Conservation (phyloP, 2,888 invertebrate species). For the Buathra laborator region DNA sequence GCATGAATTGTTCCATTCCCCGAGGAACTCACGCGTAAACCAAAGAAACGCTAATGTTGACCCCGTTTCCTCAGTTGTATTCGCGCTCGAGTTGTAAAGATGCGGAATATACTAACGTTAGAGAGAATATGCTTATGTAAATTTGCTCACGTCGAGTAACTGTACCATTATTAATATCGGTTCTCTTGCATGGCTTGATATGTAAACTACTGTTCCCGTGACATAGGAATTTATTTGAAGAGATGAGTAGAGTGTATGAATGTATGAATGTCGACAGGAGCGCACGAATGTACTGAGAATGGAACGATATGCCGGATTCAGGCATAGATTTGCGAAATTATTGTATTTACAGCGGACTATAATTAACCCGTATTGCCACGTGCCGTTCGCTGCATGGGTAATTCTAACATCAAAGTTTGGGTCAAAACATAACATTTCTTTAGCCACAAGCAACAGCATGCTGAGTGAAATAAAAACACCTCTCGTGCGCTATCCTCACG, state of each 20-base stretch:
- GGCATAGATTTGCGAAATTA: slow-evolving; percentile 64
- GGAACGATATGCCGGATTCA: neutral
- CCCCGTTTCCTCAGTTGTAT: slow-evolving; percentile 7
- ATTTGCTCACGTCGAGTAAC: slow-evolving; percentile 62
- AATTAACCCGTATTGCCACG: slow-evolving; percentile 18
- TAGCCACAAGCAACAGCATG: too few species aligned
- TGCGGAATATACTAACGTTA: slow-evolving; percentile 44
- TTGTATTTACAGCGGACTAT: slow-evolving; percentile 46
- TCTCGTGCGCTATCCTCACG: too few species aligned
- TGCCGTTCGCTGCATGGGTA: neutral
- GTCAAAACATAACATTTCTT: neutral
- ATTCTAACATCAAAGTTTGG: neutral
- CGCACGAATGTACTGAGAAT: neutral
- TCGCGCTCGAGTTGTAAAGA: slow-evolving; percentile 16
- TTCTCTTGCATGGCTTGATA: slow-evolving; percentile 75
- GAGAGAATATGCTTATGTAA: slow-evolving; percentile 72
- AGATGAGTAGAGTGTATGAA: too few species aligned
- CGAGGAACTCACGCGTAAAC: neutral
- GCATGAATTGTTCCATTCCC: slow-evolving; percentile 8
- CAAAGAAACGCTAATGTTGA: slow-evolving; percentile 12
- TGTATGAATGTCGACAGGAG: neutral
- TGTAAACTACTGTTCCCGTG: slow-evolving; percentile 73
- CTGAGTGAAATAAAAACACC: too few species aligned
- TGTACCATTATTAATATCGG: slow-evolving; percentile 75
- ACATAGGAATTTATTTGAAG: slow-evolving; percentile 70